Evolutionary conservation across 1,140 invertebrate genomes (phyloP).

Genomic region (Zelostemma sp.): DNA sequence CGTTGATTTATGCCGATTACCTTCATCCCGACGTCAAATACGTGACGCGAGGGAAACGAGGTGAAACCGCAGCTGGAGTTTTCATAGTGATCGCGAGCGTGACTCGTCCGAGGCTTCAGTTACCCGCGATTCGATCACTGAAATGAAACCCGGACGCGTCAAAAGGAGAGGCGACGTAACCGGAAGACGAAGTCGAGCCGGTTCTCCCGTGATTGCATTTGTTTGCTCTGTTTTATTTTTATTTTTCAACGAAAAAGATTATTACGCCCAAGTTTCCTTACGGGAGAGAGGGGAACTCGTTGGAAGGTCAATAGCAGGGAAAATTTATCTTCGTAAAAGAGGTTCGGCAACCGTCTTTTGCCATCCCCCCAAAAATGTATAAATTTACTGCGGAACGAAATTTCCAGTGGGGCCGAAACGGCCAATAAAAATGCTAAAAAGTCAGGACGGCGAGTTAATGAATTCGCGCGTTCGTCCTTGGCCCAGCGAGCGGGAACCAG

Average conservation of each 20-base stretch:
- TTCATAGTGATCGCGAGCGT: not conserved
- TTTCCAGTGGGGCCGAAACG: not conserved
- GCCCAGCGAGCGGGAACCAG: constrained; percentile 37
- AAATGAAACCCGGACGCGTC: not conserved
- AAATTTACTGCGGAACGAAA: too few species aligned
- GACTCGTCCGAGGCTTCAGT: not conserved
- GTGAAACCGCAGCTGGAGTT: constrained; percentile 9
- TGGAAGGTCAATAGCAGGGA: too few species aligned
- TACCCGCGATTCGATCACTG: not conserved
- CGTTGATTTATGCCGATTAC: constrained; percentile 10
- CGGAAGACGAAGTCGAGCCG: too few species aligned
- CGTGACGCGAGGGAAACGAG: constrained; percentile 8
- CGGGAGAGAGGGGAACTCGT: too few species aligned
- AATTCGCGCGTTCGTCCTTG: constrained; percentile 32
- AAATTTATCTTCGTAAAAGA: too few species aligned
- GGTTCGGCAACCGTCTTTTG: too few species aligned
- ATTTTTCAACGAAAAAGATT: too few species aligned
- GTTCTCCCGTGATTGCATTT: too few species aligned
- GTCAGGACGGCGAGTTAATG: constrained; percentile 25
- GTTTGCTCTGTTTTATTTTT: too few species aligned
- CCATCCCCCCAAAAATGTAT: too few species aligned
- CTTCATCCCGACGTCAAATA: constrained; percentile 9
- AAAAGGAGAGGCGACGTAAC: too few species aligned
- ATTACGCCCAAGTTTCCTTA: too few species aligned
- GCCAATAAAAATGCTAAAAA: constrained; percentile 45